Percentiles rank a stretch among this genome's conserved stretches.
Conservation (phyloP, 2,113 vertebrate genomes). For the Leucoraja erinaceus region DNA sequence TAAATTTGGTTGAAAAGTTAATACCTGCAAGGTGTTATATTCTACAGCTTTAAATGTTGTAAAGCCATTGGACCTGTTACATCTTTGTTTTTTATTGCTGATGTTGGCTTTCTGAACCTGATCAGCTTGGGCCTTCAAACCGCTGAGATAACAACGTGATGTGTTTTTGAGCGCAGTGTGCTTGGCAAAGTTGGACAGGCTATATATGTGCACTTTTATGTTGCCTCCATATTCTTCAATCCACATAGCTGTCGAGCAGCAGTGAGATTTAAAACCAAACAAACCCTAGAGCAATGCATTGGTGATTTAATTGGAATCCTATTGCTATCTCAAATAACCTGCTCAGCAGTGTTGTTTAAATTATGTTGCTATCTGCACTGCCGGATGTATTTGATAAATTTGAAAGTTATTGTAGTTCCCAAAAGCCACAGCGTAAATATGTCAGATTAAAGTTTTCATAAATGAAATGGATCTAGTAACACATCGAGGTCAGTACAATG, state of each 20-base stretch:
- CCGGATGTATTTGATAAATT: constrained; percentile 6
- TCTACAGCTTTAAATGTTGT: neutral
- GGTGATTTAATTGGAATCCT: neutral
- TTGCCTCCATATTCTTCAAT: neutral
- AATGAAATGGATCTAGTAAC: neutral
- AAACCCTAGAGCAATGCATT: neutral
- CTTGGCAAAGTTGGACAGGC: neutral
- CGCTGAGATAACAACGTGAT: neutral
- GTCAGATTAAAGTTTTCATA: neutral
- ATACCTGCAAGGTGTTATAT: neutral
- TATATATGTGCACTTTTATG: neutral
- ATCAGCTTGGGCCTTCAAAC: neutral
- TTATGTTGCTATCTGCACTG: neutral
- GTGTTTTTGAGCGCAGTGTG: neutral
- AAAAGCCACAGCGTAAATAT: neutral
- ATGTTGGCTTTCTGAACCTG: neutral
- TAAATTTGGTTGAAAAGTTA: neutral
- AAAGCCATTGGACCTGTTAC: neutral
- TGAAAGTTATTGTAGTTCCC: neutral
- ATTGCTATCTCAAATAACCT: neutral
- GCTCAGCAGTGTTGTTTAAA: neutral
- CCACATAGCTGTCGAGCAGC: neutral
- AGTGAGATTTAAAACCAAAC: neutral
- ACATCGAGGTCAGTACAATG: neutral
- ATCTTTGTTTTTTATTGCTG: neutral